Percentiles rank a stretch among this genome's conserved stretches.
Conservation (phyloP, 2,797 vertebrate genomes). For the Graptemys geographica region DNA sequence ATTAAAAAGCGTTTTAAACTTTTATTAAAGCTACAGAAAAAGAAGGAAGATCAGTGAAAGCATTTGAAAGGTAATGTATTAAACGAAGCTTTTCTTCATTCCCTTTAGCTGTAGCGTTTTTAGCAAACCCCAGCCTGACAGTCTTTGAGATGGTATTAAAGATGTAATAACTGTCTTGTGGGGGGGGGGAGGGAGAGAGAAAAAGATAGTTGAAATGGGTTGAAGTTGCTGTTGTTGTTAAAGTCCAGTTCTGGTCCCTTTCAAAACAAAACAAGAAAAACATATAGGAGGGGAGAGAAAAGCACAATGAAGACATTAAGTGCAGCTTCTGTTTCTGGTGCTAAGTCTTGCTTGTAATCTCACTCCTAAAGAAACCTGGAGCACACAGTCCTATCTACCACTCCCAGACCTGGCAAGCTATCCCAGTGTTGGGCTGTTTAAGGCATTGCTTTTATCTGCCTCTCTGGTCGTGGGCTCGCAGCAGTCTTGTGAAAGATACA, state of each 20-base stretch:
- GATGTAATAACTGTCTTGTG: neutral
- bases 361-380: neutral
- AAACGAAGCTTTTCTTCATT: neutral
- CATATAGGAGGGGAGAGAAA: neutral
- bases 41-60: neutral
- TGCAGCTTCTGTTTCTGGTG: neutral
- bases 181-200: fast-evolving
- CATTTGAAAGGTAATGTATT: neutral
- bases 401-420: neutral
- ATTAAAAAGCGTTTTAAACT: neutral
- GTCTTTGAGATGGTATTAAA: neutral
- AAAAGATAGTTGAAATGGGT: neutral
- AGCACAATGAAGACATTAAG: neutral
- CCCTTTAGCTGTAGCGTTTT: neutral
- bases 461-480: neutral
- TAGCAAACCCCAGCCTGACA: neutral
- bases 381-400: neutral
- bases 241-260: neutral
- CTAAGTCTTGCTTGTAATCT: neutral
- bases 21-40: neutral
- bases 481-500: too few relatives aligned
- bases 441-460: neutral
- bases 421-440: neutral
- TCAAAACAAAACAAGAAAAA: neutral
- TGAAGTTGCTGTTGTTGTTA: neutral